Conservation (phyloP, 1,140 invertebrate species). For the Nymphalis io region DNA sequence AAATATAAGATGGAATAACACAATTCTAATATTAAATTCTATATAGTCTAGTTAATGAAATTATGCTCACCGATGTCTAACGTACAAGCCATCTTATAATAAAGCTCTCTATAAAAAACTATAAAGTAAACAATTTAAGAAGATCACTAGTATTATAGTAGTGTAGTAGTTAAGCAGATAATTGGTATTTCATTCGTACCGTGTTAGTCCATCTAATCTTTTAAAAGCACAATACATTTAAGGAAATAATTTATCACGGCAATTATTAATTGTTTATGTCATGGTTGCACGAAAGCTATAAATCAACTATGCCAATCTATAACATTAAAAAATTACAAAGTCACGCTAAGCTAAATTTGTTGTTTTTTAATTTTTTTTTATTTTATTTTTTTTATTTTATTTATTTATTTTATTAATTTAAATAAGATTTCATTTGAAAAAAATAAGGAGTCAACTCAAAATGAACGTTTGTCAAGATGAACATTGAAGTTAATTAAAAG, state of each 20-base stretch:
- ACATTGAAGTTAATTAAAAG: too few species aligned
- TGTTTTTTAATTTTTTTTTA: too few species aligned
- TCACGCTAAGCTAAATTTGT: neutral
- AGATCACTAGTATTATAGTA: neutral
- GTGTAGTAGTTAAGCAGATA: neutral
- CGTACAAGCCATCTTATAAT: too few species aligned
- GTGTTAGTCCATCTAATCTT: neutral
- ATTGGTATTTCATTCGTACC: neutral
- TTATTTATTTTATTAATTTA: too few species aligned
- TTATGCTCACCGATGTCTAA: too few species aligned
- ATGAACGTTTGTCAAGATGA: too few species aligned
- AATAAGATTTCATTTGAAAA: neutral
- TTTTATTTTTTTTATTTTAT: neutral
- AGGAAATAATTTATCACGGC: conserved; percentile 17
- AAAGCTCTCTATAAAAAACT: neutral
- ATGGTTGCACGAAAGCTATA: conserved; percentile 15
- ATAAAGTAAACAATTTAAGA: too few species aligned
- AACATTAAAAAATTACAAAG: conserved; percentile 12
- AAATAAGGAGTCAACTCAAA: too few species aligned
- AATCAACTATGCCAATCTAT: conserved; percentile 4
- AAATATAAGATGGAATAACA: too few species aligned
- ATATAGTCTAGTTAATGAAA: too few species aligned
- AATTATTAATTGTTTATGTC: conserved; percentile 18
- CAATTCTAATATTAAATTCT: too few species aligned
- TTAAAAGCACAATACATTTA: neutral